phyloP scores from a whole-genome alignment of 2,888 invertebrate genomes.

The Drepana falcataria region DNA sequence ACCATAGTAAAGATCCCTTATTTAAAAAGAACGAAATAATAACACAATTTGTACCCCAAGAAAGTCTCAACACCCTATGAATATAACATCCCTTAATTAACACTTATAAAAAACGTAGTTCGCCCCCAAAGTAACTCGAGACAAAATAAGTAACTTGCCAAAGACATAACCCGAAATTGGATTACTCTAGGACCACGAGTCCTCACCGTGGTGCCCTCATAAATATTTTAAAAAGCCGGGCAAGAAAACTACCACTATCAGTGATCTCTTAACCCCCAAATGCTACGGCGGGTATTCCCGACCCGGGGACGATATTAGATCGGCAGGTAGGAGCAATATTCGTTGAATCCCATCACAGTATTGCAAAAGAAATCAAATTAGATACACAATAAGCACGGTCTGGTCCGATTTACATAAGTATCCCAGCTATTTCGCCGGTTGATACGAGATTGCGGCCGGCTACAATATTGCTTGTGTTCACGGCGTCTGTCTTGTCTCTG shows the following conservation, averaged over 20 bases:
- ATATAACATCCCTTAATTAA: constrained; percentile 64
- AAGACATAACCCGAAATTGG: constrained; percentile 78
- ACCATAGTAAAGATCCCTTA: background rate
- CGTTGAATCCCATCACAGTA: constrained; percentile 71
- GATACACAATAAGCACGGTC: constrained; percentile 76
- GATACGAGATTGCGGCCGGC: constrained; percentile 72
- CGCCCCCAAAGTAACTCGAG: constrained; percentile 53
- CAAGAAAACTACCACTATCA: constrained; percentile 58
- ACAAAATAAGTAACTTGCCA: constrained; percentile 69
- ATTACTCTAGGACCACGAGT: constrained; percentile 62
- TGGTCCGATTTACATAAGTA: constrained; percentile 75
- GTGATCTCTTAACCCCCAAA: constrained; percentile 68
- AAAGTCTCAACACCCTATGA: constrained; percentile 29
- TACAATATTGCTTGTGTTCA: constrained; percentile 66
- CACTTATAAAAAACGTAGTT: constrained; percentile 58
- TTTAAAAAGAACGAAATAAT: background rate
- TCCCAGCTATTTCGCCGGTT: constrained; percentile 69
- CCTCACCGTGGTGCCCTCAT: constrained; percentile 61
- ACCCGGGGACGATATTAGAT: constrained; percentile 52
- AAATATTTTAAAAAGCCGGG: constrained; percentile 75
- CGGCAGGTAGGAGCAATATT: constrained; percentile 67
- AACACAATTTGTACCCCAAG: background rate
- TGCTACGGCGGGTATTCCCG: constrained; percentile 47
- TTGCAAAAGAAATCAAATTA: constrained; percentile 77
- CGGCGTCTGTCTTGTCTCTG: constrained; percentile 33